Evolutionary conservation across 2,888 invertebrate species (phyloP).

Genomic region (Lithosia quadra): DNA sequence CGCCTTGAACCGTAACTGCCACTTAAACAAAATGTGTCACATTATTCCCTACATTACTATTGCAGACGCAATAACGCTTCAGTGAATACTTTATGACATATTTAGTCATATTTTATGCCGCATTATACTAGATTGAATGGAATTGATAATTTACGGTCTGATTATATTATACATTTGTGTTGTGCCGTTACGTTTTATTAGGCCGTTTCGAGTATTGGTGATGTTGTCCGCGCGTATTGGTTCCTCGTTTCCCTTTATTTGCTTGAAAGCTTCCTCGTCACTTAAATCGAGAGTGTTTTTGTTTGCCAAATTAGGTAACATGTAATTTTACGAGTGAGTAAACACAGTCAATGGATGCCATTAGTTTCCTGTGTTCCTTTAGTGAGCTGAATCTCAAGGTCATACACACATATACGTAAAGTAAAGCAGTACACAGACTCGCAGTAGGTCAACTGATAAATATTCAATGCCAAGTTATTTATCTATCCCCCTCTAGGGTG

Average conservation of each 20-base stretch:
- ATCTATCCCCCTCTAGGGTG: too few relatives aligned
- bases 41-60: constrained; percentile 55
- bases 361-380: not conserved
- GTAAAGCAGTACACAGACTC: too few relatives aligned
- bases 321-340: not conserved
- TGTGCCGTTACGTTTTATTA: constrained; percentile 54
- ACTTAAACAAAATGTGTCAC: constrained; percentile 67
- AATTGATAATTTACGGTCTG: constrained; percentile 62
- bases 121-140: constrained; percentile 55
- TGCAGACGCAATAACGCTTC: constrained; percentile 54
- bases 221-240: constrained; percentile 16
- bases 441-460: too few relatives aligned
- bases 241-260: constrained; percentile 16
- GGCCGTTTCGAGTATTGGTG: constrained; percentile 33
- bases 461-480: too few relatives aligned
- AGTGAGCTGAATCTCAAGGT: not conserved
- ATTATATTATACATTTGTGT: constrained; percentile 55
- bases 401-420: too few relatives aligned
- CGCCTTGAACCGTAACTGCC: constrained; percentile 55
- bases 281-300: not conserved
- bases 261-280: not conserved
- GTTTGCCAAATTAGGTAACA: not conserved
- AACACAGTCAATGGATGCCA: not conserved
- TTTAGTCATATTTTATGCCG: constrained; percentile 63
- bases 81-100: constrained; percentile 65